These are phyloP conservation scores for Pagrus major DNA, from an alignment of 2,113 vertebrate genomes.

Conservation along the genomic window DNA sequence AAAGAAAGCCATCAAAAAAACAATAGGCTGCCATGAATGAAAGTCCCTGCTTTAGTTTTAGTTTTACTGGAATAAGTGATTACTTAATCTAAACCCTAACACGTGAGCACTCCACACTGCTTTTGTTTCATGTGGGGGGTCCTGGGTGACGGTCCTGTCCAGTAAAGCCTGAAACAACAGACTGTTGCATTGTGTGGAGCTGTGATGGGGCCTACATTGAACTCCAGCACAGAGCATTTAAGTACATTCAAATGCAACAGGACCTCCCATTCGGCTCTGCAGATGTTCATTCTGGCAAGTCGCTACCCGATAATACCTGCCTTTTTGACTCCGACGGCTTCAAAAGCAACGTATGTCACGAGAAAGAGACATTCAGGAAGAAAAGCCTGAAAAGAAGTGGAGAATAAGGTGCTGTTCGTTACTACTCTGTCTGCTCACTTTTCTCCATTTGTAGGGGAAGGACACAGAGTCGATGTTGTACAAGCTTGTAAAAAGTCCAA, in stretches of 20 bases:
- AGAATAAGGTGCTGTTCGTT: not conserved
- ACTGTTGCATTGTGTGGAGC: constrained; percentile 65
- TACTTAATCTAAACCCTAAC: constrained; percentile 12
- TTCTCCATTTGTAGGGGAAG: not conserved
- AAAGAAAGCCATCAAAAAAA: not conserved
- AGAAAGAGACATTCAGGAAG: constrained; percentile 14
- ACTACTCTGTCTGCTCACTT: not conserved
- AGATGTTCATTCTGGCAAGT: constrained; percentile 84
- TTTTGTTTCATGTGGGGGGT: constrained; percentile 34
- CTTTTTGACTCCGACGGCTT: constrained; percentile 61
- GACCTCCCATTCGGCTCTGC: constrained; percentile 74
- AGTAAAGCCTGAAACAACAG: constrained; percentile 67
- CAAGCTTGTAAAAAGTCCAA: constrained; percentile 15
- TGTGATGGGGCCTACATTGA: constrained; percentile 63
- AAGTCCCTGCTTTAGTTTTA: constrained; percentile 10
- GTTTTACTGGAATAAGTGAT: constrained; percentile 15
- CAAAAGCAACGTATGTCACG: constrained; percentile 66
- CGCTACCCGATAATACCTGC: constrained; percentile 61
- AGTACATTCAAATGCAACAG: constrained; percentile 65
- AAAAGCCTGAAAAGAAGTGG: constrained; percentile 7
- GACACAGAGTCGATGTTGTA: not conserved
- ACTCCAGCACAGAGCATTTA: constrained; percentile 49
- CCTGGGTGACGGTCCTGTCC: constrained; percentile 34
- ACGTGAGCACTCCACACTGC: not conserved
- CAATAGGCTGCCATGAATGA: not conserved